Evolutionary conservation across 2,797 vertebrate species (phyloP), one percentile per base, ranked within the genome.

Genomic region (Oreortyx pictus): DNA sequence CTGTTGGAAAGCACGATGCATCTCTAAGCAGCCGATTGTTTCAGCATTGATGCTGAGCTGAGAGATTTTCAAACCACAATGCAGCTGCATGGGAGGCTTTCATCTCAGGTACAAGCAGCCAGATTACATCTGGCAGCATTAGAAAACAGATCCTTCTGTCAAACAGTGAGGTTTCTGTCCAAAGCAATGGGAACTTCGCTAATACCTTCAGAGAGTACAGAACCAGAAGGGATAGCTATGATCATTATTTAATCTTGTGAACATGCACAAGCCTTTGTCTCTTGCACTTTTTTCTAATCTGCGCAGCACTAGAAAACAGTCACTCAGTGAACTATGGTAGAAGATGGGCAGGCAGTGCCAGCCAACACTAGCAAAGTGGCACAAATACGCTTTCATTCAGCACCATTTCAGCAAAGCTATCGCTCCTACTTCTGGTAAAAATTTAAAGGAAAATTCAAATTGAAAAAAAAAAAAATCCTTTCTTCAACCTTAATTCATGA

Each of bases 121-220:
- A 92, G 66, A 90, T 86, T 29, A 52, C 50, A 52, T 82, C 71
- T 91, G 83, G 86, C 71, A 91, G 64, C 83, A 88, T 64, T 8
- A 43, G 70, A 67, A 84, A n/a, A 61, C 59, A 88, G 71, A 91
- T 62, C n/a, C 50, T 77, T 62, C 54, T 87, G 75, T 62, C 72
- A 85, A 64, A 67, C 43, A 14, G 15, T 9, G 13, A 83, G 65
- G 57, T 77, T 52, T 50, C 43, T 76, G 86, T 94, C 71, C 62
- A 72, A 84, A 81, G 65, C 41, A 76, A 89, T 7, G 31, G 57
- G 47, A 91, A 8, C 73, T 65, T 86, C 77, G 72, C 80, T 91
- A 92, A 86, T 62, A 37, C 66, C 70, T 93, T 70, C 74, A 83
- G 85, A 91, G 86, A 91, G 83, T 83, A 81, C 7, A 68, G 62